Evolutionary conservation across 2,888 invertebrate species (phyloP).

Genomic region (Petrolisthes cinctipes): DNA sequence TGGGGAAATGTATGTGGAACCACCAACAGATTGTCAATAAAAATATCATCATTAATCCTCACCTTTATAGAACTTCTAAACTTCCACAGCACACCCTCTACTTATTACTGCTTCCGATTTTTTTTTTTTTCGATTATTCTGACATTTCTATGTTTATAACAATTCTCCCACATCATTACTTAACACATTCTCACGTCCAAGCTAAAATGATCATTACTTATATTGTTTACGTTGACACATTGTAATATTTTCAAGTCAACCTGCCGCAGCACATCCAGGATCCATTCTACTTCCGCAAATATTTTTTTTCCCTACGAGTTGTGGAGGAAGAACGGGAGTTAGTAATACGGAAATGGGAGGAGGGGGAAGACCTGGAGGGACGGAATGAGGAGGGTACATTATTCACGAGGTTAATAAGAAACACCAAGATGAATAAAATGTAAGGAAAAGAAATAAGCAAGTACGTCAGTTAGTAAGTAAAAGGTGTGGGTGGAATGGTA

Average conservation of each 20-base stretch:
- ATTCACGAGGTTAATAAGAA: too few species aligned
- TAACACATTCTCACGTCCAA: neutral
- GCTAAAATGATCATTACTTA: too few species aligned
- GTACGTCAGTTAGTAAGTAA: neutral
- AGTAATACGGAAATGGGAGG: neutral
- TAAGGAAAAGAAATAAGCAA: too few species aligned
- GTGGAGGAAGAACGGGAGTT: neutral
- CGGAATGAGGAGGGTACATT: too few species aligned
- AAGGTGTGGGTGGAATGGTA: conserved; percentile 9
- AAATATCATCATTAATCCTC: too few species aligned
- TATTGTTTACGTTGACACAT: neutral
- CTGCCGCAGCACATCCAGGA: conserved; percentile 31
- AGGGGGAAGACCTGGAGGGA: too few species aligned
- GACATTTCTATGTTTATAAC: too few species aligned
- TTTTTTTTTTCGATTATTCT: too few species aligned
- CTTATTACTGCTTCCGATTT: too few species aligned
- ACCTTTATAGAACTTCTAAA: too few species aligned
- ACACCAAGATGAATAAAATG: too few species aligned
- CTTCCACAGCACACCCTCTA: too few species aligned
- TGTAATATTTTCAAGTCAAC: conserved; percentile 23
- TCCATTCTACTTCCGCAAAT: conserved; percentile 40
- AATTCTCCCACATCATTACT: neutral
- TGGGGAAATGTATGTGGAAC: conserved; percentile 27
- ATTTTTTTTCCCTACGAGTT: conserved; percentile 2
- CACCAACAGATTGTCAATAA: conserved; percentile 28